Evolutionary conservation across 2,113 vertebrate species (phyloP).

Genomic region (Pteropus alecto): DNA sequence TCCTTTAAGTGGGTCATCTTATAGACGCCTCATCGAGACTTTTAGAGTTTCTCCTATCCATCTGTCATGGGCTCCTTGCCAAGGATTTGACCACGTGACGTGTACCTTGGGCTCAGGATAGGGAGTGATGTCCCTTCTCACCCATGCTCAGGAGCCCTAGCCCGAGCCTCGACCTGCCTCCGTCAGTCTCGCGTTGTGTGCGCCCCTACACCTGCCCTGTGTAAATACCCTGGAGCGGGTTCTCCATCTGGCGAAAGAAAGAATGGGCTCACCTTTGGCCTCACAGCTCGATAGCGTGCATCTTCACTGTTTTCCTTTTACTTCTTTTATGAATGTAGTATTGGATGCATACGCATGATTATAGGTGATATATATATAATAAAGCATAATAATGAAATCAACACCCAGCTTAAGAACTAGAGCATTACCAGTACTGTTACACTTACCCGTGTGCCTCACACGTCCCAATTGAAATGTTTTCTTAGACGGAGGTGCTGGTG

Average conservation of each 20-base stretch:
- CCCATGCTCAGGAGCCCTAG: neutral
- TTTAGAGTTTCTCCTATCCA: neutral
- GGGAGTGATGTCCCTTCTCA: neutral
- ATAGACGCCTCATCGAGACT: neutral
- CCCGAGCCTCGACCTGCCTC: neutral
- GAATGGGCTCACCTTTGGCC: neutral
- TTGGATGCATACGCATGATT: neutral
- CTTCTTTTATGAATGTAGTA: neutral
- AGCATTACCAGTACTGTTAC: neutral
- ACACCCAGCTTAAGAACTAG: neutral
- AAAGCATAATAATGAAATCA: neutral
- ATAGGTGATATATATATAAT: neutral
- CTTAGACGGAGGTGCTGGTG: neutral
- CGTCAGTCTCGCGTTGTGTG: rapidly evolving
- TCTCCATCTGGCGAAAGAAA: neutral
- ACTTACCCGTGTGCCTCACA: neutral
- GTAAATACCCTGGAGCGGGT: neutral
- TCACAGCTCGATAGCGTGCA: neutral
- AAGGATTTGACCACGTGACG: neutral
- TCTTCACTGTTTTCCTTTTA: neutral
- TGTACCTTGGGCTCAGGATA: neutral
- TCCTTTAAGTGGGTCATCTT: neutral
- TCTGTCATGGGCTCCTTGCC: neutral
- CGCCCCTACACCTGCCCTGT: neutral
- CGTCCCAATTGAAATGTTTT: neutral